A percentile compares a stretch with the other conserved stretches of the same genome.
Conservation (phyloP, 2,888 invertebrate species). For the Caenorhabditis sp. region DNA sequence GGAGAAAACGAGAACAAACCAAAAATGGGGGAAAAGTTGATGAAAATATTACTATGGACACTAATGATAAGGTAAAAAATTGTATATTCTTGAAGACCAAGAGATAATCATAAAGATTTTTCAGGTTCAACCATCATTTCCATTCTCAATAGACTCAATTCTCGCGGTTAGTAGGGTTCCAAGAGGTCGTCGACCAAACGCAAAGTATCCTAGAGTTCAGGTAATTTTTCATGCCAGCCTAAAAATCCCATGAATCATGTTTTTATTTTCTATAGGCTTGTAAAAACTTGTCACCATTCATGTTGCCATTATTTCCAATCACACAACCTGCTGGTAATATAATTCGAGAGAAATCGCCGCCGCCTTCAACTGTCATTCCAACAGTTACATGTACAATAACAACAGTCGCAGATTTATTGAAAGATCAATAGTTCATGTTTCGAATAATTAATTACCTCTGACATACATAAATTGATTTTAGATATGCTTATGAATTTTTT, state of each 20-base stretch:
- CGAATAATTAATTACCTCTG: background rate
- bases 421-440: background rate
- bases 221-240: no score
- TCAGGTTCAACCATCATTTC: slow-evolving; percentile 10
- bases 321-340: slow-evolving; percentile 74
- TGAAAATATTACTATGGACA: background rate
- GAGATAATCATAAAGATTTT: no score
- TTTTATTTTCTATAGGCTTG: slow-evolving; percentile 69
- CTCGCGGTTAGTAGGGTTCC: slow-evolving; percentile 74
- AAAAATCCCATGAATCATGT: no score
- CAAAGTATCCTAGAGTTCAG: slow-evolving; percentile 74
- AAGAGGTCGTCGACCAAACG: slow-evolving; percentile 74
- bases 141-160: slow-evolving; percentile 74
- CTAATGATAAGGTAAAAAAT: background rate
- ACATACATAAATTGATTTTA: background rate
- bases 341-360: slow-evolving; percentile 35
- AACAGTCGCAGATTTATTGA: background rate
- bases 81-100: no score
- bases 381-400: background rate
- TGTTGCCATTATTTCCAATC: slow-evolving; percentile 73
- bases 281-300: slow-evolving; percentile 73
- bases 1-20: slow-evolving; percentile 92
- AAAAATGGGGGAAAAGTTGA: slow-evolving; percentile 20
- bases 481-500: no score
- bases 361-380: background rate